Evolutionary conservation across 2,888 invertebrate genomes (phyloP).

Genomic region (Drosophila pegasa): DNA sequence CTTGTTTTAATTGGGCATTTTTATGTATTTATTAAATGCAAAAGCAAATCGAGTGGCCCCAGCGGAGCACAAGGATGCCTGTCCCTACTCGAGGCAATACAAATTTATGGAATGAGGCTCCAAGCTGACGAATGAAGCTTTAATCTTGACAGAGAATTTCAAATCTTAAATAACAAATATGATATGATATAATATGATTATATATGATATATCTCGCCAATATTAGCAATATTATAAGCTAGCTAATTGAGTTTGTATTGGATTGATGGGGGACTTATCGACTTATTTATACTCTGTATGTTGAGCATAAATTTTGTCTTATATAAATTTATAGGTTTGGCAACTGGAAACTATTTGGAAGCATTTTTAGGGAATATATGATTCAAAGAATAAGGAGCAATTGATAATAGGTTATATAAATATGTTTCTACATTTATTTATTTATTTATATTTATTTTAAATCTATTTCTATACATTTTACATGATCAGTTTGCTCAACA

Average conservation of each 20-base stretch:
- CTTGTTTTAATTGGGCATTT: constrained; percentile 73
- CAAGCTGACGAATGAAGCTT: constrained; percentile 15
- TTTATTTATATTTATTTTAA: too few relatives aligned
- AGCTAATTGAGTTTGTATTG: constrained; percentile 3
- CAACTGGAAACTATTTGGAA: too few relatives aligned
- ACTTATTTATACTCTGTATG: background rate
- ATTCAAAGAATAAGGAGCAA: too few relatives aligned
- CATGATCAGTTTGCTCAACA: too few relatives aligned
- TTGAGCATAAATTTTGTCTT: too few relatives aligned
- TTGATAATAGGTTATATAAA: too few relatives aligned
- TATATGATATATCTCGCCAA: too few relatives aligned
- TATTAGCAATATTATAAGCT: background rate
- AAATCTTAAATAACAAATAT: constrained; percentile 30
- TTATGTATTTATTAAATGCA: constrained; percentile 68
- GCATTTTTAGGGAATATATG: too few relatives aligned
- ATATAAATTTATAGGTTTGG: too few relatives aligned
- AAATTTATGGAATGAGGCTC: constrained; percentile 10
- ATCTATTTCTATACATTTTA: too few relatives aligned
- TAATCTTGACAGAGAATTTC: constrained; percentile 31
- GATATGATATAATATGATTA: too few relatives aligned
- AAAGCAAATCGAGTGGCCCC: constrained; percentile 44
- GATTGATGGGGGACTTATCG: background rate
- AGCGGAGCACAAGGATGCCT: constrained; percentile 1
- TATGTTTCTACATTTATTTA: too few relatives aligned
- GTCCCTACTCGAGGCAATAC: constrained; percentile 33